Evolutionary conservation across 2,797 vertebrate genomes (phyloP).

Genomic region (Gorsachius magnificus): DNA sequence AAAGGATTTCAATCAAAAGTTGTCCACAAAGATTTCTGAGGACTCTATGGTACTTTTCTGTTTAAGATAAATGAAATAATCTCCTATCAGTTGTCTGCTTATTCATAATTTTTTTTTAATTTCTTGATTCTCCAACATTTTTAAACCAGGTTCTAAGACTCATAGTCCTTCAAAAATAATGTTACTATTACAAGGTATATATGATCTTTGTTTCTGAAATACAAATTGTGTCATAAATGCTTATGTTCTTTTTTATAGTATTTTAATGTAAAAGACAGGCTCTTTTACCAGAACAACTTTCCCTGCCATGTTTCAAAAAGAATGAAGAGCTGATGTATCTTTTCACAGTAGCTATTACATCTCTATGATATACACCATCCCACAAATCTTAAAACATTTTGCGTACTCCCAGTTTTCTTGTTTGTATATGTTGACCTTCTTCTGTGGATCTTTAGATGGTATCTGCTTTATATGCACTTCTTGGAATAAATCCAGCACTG

Average conservation of each 20-base stretch:
- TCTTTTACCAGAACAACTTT: background rate
- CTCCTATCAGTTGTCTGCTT: background rate
- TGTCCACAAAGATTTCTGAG: background rate
- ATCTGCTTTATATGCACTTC: background rate
- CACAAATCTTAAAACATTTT: background rate
- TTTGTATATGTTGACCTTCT: background rate
- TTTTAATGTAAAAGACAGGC: background rate
- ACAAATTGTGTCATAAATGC: background rate
- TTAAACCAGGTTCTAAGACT: background rate
- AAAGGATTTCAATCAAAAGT: background rate
- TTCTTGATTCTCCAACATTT: background rate
- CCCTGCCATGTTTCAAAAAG: background rate
- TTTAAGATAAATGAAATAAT: background rate
- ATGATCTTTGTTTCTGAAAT: background rate
- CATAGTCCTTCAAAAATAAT: background rate
- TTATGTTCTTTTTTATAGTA: background rate
- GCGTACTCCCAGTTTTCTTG: background rate
- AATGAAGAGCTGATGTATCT: background rate
- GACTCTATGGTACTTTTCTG: background rate
- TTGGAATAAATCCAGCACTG: background rate
- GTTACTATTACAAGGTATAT: background rate
- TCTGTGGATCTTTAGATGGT: background rate
- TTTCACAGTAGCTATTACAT: background rate
- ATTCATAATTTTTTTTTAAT: background rate
- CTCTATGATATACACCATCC: background rate